Percentiles rank a stretch among this genome's conserved stretches.
phyloP scores from a whole-genome alignment of 2,888 invertebrate species.

The Labia minor region DNA sequence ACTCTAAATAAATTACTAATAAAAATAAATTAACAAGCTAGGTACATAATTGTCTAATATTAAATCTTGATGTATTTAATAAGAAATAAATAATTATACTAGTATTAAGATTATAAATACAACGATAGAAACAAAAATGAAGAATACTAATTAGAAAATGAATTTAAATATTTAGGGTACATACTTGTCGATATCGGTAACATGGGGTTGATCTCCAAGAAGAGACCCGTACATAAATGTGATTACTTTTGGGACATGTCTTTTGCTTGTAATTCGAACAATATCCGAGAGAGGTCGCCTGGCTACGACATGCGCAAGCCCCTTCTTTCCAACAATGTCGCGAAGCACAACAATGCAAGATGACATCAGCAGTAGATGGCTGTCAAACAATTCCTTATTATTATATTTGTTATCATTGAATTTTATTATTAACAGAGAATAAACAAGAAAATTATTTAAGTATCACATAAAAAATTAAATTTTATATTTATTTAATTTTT shows the following conservation, averaged over 20 bases:
- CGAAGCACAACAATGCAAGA: constrained; percentile 78
- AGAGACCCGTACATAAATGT: constrained; percentile 92
- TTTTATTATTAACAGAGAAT: not conserved
- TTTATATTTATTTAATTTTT: no score
- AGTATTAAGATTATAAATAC: no score
- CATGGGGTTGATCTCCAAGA: constrained; percentile 65
- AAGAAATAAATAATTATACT: no score
- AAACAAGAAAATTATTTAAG: not conserved
- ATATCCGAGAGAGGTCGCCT: constrained; percentile 81
- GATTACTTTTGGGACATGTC: constrained; percentile 87
- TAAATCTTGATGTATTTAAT: no score
- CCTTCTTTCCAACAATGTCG: constrained; percentile 62
- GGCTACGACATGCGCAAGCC: constrained; percentile 74
- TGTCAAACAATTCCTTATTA: constrained; percentile 35
- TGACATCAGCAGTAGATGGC: constrained; percentile 74
- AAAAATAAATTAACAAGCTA: not conserved
- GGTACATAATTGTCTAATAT: no score
- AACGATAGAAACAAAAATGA: no score
- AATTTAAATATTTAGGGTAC: no score
- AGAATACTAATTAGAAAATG: no score
- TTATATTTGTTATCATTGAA: no score
- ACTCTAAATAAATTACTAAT: no score
- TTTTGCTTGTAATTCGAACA: constrained; percentile 94
- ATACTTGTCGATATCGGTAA: constrained; percentile 73
- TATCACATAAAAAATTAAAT: not conserved